Conservation (phyloP, 2,113 vertebrate genomes). For the Sebastes fasciatus region DNA sequence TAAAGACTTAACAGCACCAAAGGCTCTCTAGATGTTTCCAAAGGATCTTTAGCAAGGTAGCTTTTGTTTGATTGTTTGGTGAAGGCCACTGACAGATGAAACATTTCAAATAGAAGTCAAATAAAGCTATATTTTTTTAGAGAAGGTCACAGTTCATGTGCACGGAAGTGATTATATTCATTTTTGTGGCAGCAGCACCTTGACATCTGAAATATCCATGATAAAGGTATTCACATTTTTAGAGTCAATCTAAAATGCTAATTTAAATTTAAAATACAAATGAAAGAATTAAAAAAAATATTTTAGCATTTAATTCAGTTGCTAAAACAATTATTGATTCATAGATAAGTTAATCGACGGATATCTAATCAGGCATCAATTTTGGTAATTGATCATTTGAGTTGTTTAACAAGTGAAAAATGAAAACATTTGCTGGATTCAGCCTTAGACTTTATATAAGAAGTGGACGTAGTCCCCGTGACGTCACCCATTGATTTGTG, state of each 20-base stretch:
- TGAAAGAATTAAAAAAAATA: background rate
- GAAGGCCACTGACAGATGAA: constrained; percentile 20
- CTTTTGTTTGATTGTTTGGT: constrained; percentile 24
- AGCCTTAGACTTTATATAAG: too few relatives aligned
- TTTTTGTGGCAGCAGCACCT: background rate
- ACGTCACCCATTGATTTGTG: too few relatives aligned
- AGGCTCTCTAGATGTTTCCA: constrained; percentile 18
- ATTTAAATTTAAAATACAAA: background rate
- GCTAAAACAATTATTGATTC: background rate
- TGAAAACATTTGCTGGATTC: background rate
- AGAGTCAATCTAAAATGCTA: background rate
- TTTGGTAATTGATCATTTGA: background rate
- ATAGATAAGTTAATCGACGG: background rate
- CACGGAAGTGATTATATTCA: background rate
- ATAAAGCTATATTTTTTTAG: background rate
- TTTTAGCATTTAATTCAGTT: background rate
- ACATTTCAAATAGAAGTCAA: constrained; percentile 17
- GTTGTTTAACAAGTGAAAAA: background rate
- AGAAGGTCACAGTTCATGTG: background rate
- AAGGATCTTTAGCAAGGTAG: constrained; percentile 31
- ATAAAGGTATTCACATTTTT: background rate
- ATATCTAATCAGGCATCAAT: background rate
- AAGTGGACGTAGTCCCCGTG: too few relatives aligned
- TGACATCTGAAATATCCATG: background rate
- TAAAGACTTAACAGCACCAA: constrained; percentile 27